These are phyloP conservation scores for Stegophylla sp. DNA, from an alignment of 2,888 invertebrate species.

Conservation along the genomic window DNA sequence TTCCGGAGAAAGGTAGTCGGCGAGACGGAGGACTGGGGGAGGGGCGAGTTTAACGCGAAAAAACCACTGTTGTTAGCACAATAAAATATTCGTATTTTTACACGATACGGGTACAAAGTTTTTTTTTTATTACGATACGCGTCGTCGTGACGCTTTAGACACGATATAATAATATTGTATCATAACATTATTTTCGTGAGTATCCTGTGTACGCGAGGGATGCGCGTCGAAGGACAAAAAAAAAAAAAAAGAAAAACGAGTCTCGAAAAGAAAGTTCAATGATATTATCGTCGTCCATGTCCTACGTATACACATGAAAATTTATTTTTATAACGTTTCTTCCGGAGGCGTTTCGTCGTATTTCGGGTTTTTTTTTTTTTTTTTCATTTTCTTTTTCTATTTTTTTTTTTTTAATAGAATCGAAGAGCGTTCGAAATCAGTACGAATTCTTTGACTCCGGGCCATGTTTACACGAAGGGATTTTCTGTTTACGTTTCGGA, in stretches of 20 bases:
- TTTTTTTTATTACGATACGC: no score
- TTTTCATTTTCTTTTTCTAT: not conserved
- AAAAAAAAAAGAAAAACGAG: no score
- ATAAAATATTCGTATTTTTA: not conserved
- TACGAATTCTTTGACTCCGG: slow-evolving; percentile 53
- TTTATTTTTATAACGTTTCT: not conserved
- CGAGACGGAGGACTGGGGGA: no score
- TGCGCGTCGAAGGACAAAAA: not conserved
- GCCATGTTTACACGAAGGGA: slow-evolving; percentile 55
- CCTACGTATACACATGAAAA: no score
- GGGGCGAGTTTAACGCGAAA: no score
- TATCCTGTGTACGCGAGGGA: no score
- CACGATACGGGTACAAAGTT: not conserved
- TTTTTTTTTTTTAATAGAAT: slow-evolving; percentile 4
- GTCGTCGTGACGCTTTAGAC: no score
- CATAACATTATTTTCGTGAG: no score
- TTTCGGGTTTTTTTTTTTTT: not conserved
- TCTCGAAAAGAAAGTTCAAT: not conserved
- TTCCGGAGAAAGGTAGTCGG: no score
- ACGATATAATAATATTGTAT: no score
- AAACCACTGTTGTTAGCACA: no score
- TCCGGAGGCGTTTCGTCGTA: not conserved
- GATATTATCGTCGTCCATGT: not conserved
- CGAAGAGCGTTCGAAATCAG: slow-evolving; percentile 35
- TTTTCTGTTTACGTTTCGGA: slow-evolving; percentile 51